Evolutionary conservation across 53 echinoderm and acorn worm genomes (phyloP), one percentile per base, ranked within the genome.

Genomic region (Temnopleurus reevesii): DNA sequence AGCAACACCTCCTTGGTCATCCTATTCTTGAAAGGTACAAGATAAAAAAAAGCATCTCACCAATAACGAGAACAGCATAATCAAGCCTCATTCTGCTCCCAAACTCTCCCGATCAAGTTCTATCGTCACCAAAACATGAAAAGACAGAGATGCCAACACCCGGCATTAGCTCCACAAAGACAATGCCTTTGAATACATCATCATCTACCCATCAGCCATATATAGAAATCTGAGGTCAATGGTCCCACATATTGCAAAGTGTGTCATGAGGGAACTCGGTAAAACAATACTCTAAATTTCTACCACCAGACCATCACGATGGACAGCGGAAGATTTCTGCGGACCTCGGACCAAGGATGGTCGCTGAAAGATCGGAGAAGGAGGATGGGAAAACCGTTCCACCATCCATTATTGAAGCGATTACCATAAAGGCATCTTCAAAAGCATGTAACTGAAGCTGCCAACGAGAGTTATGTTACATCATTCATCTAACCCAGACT

Each of bases 231-330:
- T 21, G 61, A 60, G 59, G 60, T 59, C 85, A 85, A 85, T 9
- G 26, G 85, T 85, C 85, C 85, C 85, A 18, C 85, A 60, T 60
- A 47, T 60, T 85, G 85, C 5, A 44, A 85, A 85, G 43, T 46
- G 60, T 85, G 85, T 85, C 60, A 27, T 59, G 27, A 36, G 45
- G 27, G 56, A 56, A 64, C 17, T 7, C 35, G 71, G 21, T 3
- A 71, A 71, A 49, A n/a, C 23, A 21, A 71, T 71, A 71, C 41
- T 71, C 71, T 33, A 71, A 71, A 71, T 41, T 71, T 71, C 19
- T n/a, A n/a, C n/a, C n/a, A n/a, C 43, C 19, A 19, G n/a, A 41
- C 71, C 71, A 41, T 71, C 71, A n/a, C n/a, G n/a, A n/a, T n/a
- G n/a, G n/a, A n/a, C n/a, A n/a, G n/a, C n/a, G n/a, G n/a, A n/a